Percentiles rank a stretch among this genome's conserved stretches.
These are phyloP conservation scores for Drosophila triauraria DNA, from an alignment of 1,140 invertebrate genomes.

Conservation along the genomic window DNA sequence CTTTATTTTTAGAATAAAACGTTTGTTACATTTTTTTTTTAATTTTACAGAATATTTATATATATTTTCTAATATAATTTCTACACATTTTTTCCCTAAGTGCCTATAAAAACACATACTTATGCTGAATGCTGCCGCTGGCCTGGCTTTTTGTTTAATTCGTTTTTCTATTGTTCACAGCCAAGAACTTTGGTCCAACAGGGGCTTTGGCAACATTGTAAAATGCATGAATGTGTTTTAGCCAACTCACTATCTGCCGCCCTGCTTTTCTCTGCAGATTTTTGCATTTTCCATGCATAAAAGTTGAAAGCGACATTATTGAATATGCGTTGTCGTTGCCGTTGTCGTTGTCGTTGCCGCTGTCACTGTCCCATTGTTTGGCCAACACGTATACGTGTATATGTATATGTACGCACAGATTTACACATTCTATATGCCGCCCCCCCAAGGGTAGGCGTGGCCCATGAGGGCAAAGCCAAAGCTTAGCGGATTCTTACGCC, in stretches of 20 bases:
- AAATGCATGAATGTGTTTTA: constrained; percentile 73
- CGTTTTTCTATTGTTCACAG: constrained; percentile 79
- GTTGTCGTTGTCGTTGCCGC: constrained; percentile 29
- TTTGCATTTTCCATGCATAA: constrained; percentile 70
- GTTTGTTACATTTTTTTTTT: background rate
- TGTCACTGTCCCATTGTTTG: constrained; percentile 65
- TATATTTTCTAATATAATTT: background rate
- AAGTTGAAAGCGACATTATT: constrained; percentile 83
- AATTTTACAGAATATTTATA: background rate
- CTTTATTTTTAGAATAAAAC: no score
- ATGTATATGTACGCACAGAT: background rate
- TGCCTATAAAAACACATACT: constrained; percentile 30
- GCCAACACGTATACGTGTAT: constrained; percentile 18
- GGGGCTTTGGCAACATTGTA: constrained; percentile 77
- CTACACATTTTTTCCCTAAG: background rate
- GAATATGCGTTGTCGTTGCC: constrained; percentile 71
- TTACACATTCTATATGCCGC: constrained; percentile 4
- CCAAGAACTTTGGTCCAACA: constrained; percentile 75
- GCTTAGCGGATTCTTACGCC: constrained; percentile 71
- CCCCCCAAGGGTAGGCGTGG: constrained; percentile 16
- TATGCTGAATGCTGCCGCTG: constrained; percentile 23
- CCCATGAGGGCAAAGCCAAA: constrained; percentile 44
- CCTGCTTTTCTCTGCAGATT: constrained; percentile 47
- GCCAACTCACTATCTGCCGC: constrained; percentile 42
- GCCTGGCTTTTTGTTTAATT: constrained; percentile 80